These are phyloP conservation scores for Dicycla oo DNA, from an alignment of 2,888 invertebrate species.

Conservation along the genomic window DNA sequence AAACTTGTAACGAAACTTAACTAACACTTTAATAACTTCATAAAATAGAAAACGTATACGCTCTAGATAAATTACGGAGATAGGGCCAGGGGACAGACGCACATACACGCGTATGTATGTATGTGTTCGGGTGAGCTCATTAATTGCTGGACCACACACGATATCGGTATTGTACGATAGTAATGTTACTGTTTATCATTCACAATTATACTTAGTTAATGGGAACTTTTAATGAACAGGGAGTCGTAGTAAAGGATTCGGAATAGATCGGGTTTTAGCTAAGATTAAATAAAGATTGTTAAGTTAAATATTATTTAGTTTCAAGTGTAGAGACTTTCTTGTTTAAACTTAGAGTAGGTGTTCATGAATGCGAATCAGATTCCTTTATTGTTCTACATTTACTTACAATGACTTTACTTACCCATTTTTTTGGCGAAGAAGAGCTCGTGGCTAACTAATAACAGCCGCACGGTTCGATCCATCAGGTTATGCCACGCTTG, in stretches of 20 bases:
- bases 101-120: slow-evolving; percentile 70
- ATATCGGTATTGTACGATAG: slow-evolving; percentile 53
- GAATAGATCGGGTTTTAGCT: slow-evolving; percentile 6
- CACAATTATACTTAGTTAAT: slow-evolving; percentile 56
- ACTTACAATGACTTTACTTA: too few species aligned
- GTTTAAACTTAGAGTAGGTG: background rate
- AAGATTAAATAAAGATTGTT: slow-evolving; percentile 12
- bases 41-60: slow-evolving; percentile 67
- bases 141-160: slow-evolving; percentile 88
- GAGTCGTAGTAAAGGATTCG: background rate
- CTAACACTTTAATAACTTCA: slow-evolving; percentile 67
- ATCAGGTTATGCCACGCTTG: too few species aligned
- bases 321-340: background rate
- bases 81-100: slow-evolving; percentile 58
- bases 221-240: slow-evolving; percentile 45
- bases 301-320: slow-evolving; percentile 19
- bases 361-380: too few species aligned
- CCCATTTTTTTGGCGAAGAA: too few species aligned
- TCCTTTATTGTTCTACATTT: too few species aligned
- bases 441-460: too few species aligned
- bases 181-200: slow-evolving; percentile 61
- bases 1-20: slow-evolving; percentile 33
- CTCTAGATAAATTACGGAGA: slow-evolving; percentile 76
- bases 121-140: slow-evolving; percentile 78
- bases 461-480: too few species aligned